These are phyloP conservation scores for Pimephales promelas DNA, from an alignment of 2,113 vertebrate genomes.

Conservation along the genomic window DNA sequence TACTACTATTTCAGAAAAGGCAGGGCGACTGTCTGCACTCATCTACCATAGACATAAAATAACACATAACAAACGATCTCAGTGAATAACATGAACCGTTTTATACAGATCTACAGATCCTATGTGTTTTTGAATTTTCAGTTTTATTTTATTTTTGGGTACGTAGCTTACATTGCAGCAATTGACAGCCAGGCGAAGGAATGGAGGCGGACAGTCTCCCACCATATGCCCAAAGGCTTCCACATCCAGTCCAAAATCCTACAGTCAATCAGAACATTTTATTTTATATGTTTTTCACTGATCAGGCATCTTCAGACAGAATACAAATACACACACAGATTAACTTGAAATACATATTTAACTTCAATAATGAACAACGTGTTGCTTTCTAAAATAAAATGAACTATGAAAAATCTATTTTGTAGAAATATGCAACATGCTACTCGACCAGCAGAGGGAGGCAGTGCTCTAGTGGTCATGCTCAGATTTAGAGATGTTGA, in stretches of 20 bases:
- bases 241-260: slow-evolving; percentile 93
- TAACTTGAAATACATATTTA: background rate
- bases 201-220: slow-evolving; percentile 80
- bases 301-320: background rate
- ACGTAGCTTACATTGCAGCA: slow-evolving; percentile 86
- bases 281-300: background rate
- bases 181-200: slow-evolving; percentile 87
- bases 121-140: background rate
- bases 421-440: background rate
- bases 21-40: slow-evolving; percentile 80
- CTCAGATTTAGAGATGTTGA: background rate
- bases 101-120: background rate
- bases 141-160: background rate
- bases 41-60: slow-evolving; percentile 73
- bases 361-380: background rate
- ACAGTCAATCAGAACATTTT: background rate
- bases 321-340: background rate
- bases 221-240: slow-evolving; percentile 86
- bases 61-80: background rate
- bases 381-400: background rate
- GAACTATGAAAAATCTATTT: background rate
- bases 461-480: background rate
- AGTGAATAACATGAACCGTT: background rate
- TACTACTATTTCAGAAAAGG: slow-evolving; percentile 82
- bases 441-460: slow-evolving; percentile 3